Percentiles rank a stretch among this genome's conserved stretches.
These are phyloP conservation scores for Steinernema scapterisci DNA, from an alignment of 2,888 invertebrate species.

Conservation along the genomic window DNA sequence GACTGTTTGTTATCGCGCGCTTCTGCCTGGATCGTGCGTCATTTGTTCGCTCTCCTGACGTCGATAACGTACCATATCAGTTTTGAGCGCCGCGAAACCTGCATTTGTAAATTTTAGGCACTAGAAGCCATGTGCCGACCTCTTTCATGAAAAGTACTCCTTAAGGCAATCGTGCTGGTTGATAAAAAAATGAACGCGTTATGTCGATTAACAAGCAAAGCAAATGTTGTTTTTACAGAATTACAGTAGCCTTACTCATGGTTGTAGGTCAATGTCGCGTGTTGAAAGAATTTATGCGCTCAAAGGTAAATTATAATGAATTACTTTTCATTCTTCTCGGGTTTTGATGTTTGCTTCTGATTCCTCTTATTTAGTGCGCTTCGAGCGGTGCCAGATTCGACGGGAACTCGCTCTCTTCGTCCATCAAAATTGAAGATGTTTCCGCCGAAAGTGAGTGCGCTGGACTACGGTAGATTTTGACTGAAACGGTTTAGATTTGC, in stretches of 20 bases:
- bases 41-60: slow-evolving; percentile 10
- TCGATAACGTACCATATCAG: slow-evolving; percentile 21
- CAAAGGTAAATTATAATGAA: slow-evolving; percentile 7
- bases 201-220: background rate
- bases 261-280: slow-evolving; percentile 19
- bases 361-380: background rate
- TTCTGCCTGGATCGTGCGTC: slow-evolving; percentile 24
- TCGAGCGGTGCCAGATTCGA: background rate
- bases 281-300: background rate
- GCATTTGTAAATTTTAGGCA: slow-evolving; percentile 7
- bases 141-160: too few relatives aligned
- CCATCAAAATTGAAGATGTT: background rate
- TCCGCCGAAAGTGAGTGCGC: background rate
- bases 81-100: background rate
- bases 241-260: background rate
- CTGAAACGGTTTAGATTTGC: background rate
- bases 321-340: background rate
- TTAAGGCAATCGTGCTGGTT: too few relatives aligned
- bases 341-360: too few relatives aligned
- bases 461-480: background rate
- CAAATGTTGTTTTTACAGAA: background rate
- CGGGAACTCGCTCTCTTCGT: background rate
- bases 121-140: background rate
- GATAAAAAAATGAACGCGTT: background rate
- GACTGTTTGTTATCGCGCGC: slow-evolving; percentile 26